Base-by-base conservation (phyloP, 2,113 vertebrate genomes). In the Callithrix jacchus region DNA sequence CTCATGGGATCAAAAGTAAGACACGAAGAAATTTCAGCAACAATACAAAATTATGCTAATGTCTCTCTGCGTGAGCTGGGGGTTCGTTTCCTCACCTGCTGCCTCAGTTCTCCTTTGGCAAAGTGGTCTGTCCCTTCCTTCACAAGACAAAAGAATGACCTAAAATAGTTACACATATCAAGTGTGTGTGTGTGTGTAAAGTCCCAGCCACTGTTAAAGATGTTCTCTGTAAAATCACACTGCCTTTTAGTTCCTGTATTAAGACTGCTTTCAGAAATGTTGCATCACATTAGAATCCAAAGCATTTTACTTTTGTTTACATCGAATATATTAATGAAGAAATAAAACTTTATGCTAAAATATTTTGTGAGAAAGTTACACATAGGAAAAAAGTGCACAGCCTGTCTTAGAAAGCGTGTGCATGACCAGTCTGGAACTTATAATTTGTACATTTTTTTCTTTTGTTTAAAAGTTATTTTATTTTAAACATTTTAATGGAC, bases 391-490 rank as follows among this genome's bases (percentile, higher is more conserved):
- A 91, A 58, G 13, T 49, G 3, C 4, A 40, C 8, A 61, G 35
- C 25, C n/a, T 87, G 40, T 64, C 27, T 32, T 64, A 32, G 25
- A 61, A 61, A 61, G 35, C 7, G 68, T 8, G 0, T 71, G 9
- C 11, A 8, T 35, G 49, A 37, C 16, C 71, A 88, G 45, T 77
- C 49, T 49, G 25, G 58, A 90, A 64, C 35, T 37, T 82, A 10
- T 30, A 52, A 35, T 80, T 68, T 61, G 58, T 13, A 52, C 21
- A 40, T 11, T 32, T 89, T 92, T 92, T 79, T 71, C 45, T 92
- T 95, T 93, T 52, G 40, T 80, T 94, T 91, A 30, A 88, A 87
- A 56, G 47, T 30, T 87, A 71, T 56, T 91, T 10, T 89, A 61
- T 70, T 54, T 40, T 83, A 6, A 47, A 89, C 9, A 32, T 42